A percentile compares a stretch with the other conserved stretches of the same genome.
Evolutionary conservation across 2,797 vertebrate species (phyloP).

Genomic region (Odontamblyopus rebecca): DNA sequence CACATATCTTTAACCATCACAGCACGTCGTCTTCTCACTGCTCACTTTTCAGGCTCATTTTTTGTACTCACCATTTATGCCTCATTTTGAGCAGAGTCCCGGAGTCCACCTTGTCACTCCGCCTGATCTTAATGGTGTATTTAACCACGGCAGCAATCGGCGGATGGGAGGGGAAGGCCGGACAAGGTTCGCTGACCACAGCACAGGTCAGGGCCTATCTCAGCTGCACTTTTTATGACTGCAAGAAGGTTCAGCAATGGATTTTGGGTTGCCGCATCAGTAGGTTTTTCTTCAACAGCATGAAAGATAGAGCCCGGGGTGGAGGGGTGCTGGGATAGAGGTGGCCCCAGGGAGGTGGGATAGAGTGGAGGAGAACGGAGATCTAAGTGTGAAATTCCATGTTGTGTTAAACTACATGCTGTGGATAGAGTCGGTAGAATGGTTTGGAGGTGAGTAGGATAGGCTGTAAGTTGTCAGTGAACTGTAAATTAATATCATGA

Average conservation of each 20-base stretch:
- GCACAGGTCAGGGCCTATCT: slow-evolving; percentile 12
- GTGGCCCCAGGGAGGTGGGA: slow-evolving; percentile 3
- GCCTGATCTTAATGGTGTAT: slow-evolving; percentile 10
- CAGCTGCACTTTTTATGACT: slow-evolving; percentile 10
- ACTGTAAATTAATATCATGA: too few species aligned
- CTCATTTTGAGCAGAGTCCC: slow-evolving; percentile 7
- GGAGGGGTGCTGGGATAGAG: background rate
- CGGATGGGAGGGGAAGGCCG: background rate
- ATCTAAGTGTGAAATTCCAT: slow-evolving; percentile 1
- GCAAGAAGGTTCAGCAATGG: slow-evolving; percentile 16
- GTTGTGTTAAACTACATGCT: background rate
- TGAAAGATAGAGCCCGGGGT: slow-evolving; percentile 3
- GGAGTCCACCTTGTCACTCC: background rate
- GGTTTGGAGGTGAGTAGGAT: background rate
- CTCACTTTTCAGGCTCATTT: slow-evolving; percentile 1
- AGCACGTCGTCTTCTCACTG: slow-evolving; percentile 16
- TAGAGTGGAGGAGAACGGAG: slow-evolving; percentile 2
- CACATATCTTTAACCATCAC: slow-evolving; percentile 2
- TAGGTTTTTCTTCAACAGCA: slow-evolving; percentile 17
- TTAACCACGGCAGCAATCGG: slow-evolving; percentile 4
- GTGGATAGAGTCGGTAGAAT: background rate
- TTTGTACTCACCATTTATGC: background rate
- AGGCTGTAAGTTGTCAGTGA: too few species aligned
- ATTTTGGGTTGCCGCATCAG: slow-evolving; percentile 19
- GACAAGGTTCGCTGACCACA: slow-evolving; percentile 12